Base-by-base conservation (phyloP, 2,113 vertebrate species). In the Embiotoca jacksoni region DNA sequence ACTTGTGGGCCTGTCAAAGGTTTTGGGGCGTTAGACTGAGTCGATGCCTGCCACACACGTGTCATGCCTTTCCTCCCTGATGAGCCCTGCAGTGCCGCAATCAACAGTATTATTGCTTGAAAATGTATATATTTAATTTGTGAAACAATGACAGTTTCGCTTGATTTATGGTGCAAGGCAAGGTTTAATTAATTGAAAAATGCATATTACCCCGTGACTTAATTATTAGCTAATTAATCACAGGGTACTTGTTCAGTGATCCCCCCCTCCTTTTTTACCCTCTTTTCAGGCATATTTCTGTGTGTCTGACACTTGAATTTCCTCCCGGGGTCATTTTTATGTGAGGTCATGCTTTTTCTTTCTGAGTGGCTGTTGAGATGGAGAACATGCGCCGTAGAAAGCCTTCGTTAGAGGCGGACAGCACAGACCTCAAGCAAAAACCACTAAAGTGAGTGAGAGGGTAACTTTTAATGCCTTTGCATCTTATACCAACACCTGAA, bases 151-250 rank as follows among this genome's bases (percentile, higher is more conserved):
- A 92, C 91, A 91, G 91, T 92, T 91, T 91, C 67, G 90, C 92
- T 92, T 93, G 91, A 93, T 93, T 93, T 92, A 93, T 92, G 81
- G 90, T 67, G 91, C 93, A 84, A 88, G 86, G 85, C 91, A 81
- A 89, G 89, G 86, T 89, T 93, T 94, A 94, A 94, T 93, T 93
- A 94, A 94, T 90, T 93, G 90, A 92, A 93, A 91, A 92, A 92
- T 92, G 92, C 89, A 90, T 88, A 89, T 93, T 93, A 92, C 87
- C 90, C 86, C 30, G 83, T 92, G 90, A 92, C 92, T 93, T 94
- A 93, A 93, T 94, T 94, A 92, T 93, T 93, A 94, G 84, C 85
- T 92, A 93, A 94, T 94, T 93, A 93, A 93, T 93, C 88, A 91
- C 80, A 0, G 75, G 70, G 79, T 91, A 83, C 89, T 92, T 91